Conservation (phyloP, 2,888 invertebrate species). For the Uloborus plumipes region DNA sequence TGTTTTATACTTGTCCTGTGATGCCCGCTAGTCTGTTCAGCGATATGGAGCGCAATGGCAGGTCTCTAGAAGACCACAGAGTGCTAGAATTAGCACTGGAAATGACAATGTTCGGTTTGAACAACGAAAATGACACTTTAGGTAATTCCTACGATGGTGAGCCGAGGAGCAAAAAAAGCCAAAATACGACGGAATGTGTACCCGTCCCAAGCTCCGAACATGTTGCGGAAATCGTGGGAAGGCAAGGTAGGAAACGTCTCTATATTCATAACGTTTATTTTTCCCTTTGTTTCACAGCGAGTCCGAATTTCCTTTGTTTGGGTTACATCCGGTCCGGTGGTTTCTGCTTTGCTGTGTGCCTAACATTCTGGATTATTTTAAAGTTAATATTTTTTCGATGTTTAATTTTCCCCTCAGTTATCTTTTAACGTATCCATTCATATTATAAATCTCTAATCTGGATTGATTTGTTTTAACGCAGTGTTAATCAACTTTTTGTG, state of each 20-base stretch:
- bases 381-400: too few relatives aligned
- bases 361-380: too few relatives aligned
- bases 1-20: slow-evolving; percentile 60
- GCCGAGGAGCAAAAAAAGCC: slow-evolving; percentile 81
- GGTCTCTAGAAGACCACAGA: slow-evolving; percentile 82
- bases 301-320: slow-evolving; percentile 48
- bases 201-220: slow-evolving; percentile 99
- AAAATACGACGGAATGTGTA: slow-evolving; percentile 99
- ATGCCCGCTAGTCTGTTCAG: slow-evolving; percentile 86
- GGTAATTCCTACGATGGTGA: slow-evolving; percentile 63
- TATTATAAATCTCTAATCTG: too few relatives aligned
- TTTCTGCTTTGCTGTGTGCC: neutral
- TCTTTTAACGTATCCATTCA: too few relatives aligned
- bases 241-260: slow-evolving; percentile 86
- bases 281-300: slow-evolving; percentile 9
- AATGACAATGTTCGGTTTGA: slow-evolving; percentile 82
- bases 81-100: slow-evolving; percentile 91
- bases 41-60: slow-evolving; percentile 79
- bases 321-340: slow-evolving; percentile 45
- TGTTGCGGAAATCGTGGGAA: slow-evolving; percentile 99
- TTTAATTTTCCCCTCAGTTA: too few relatives aligned
- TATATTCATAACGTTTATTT: neutral
- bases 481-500: too few relatives aligned
- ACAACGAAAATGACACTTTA: slow-evolving; percentile 66
- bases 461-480: too few relatives aligned